These are phyloP conservation scores for Dromaius novaehollandiae DNA, from an alignment of 2,113 vertebrate species.

Conservation along the genomic window DNA sequence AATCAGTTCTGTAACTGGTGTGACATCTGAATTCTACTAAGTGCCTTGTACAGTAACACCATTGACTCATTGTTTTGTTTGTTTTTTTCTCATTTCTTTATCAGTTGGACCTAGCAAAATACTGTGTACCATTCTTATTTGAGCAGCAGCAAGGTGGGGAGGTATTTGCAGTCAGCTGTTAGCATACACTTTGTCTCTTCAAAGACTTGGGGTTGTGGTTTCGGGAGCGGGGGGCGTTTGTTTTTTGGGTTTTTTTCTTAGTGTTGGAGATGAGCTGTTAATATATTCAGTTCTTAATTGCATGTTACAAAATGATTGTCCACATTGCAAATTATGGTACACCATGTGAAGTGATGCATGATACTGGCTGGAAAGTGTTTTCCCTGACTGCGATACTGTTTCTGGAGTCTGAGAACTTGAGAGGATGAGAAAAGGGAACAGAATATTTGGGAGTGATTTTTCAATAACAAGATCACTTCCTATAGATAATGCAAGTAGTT, in stretches of 20 bases:
- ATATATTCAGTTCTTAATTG: background rate
- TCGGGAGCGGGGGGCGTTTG: no score
- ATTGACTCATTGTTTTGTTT: background rate
- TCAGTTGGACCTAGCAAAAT: no score
- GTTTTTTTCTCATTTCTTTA: background rate
- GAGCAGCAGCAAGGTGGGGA: background rate
- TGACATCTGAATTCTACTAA: background rate
- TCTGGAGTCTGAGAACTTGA: background rate
- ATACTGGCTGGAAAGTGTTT: background rate
- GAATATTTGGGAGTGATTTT: background rate
- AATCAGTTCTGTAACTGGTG: background rate
- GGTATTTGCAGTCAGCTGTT: background rate
- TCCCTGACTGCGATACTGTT: background rate
- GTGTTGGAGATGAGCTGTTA: background rate
- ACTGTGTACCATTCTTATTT: background rate
- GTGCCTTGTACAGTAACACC: background rate
- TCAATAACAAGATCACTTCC: background rate
- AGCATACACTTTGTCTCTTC: background rate
- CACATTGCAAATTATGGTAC: background rate
- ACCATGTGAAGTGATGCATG: background rate
- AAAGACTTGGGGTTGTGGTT: no score
- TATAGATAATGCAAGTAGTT: accelerated
- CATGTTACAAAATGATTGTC: background rate
- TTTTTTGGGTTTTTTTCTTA: background rate
- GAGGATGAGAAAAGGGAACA: background rate